Conservation (phyloP, 2,113 vertebrate genomes). For the Stegostoma tigrinum region DNA sequence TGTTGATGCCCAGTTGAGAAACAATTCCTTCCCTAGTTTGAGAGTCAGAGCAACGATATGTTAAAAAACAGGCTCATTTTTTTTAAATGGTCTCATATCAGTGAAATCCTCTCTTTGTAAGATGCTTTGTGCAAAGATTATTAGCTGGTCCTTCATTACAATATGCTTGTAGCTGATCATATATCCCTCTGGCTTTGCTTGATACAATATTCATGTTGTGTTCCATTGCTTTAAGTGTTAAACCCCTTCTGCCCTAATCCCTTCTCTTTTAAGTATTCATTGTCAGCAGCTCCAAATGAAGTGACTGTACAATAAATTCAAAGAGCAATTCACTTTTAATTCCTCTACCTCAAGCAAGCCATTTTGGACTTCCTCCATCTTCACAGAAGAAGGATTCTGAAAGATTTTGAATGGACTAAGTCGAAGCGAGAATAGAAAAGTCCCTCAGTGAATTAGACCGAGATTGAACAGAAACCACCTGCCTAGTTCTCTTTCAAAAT, state of each 20-base stretch:
- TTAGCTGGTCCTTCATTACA: not conserved
- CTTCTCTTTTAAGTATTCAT: conserved; percentile 28
- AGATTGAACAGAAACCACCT: conserved; percentile 14
- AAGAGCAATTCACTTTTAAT: not conserved
- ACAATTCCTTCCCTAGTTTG: not conserved
- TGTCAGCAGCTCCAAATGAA: not conserved
- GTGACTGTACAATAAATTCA: not conserved
- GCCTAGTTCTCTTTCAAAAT: conserved; percentile 29
- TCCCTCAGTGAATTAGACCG: conserved; percentile 22
- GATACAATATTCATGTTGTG: not conserved
- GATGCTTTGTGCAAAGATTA: not conserved
- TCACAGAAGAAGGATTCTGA: not conserved
- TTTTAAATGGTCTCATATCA: not conserved
- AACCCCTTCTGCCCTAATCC: conserved; percentile 17
- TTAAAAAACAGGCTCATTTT: not conserved
- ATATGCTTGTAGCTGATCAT: not conserved
- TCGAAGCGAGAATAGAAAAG: not conserved
- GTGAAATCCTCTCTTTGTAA: not conserved
- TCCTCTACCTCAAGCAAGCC: not conserved
- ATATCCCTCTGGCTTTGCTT: not conserved
- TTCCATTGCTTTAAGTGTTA: not conserved
- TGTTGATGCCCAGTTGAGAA: not conserved
- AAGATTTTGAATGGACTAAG: not conserved
- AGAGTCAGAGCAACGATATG: not conserved
- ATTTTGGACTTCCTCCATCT: conserved; percentile 7